phyloP scores from a whole-genome alignment of 1,140 invertebrate genomes.

The Sinonovacula constricta region DNA sequence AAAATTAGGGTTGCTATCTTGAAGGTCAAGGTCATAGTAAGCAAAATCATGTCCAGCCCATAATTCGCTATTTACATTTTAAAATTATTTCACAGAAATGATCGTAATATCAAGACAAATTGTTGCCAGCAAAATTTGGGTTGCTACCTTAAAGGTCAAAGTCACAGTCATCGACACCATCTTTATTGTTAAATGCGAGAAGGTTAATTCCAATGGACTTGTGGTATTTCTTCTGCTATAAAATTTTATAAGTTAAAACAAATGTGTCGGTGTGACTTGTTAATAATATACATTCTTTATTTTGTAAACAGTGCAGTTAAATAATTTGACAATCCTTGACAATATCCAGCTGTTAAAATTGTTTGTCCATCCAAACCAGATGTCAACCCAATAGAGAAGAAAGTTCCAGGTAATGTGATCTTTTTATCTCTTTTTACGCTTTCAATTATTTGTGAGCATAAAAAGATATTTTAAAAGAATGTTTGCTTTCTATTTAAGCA shows the following conservation, averaged over 20 bases:
- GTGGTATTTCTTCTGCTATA: not conserved
- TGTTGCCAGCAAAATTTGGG: too few species aligned
- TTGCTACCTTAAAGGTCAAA: too few species aligned
- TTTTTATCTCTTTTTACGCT: constrained; percentile 61
- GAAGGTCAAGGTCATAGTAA: too few species aligned
- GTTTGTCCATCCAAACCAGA: constrained; percentile 66
- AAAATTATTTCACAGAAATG: too few species aligned
- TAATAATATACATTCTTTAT: too few species aligned
- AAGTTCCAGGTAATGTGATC: constrained; percentile 74
- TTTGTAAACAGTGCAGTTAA: not conserved
- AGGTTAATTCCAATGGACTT: not conserved
- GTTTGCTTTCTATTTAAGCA: not conserved
- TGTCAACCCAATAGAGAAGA: constrained; percentile 69
- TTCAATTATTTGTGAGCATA: not conserved
- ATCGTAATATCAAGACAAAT: too few species aligned
- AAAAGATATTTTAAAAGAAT: not conserved
- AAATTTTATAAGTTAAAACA: not conserved
- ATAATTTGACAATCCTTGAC: not conserved
- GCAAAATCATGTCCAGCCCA: too few species aligned
- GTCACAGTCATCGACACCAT: too few species aligned
- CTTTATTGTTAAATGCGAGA: not conserved
- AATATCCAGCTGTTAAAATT: constrained; percentile 69
- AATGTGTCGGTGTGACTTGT: too few species aligned
- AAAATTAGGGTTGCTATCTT: too few species aligned
- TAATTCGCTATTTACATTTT: too few species aligned